phyloP scores from a whole-genome alignment of 2,888 invertebrate species.

The Mellilla xanthometata region DNA sequence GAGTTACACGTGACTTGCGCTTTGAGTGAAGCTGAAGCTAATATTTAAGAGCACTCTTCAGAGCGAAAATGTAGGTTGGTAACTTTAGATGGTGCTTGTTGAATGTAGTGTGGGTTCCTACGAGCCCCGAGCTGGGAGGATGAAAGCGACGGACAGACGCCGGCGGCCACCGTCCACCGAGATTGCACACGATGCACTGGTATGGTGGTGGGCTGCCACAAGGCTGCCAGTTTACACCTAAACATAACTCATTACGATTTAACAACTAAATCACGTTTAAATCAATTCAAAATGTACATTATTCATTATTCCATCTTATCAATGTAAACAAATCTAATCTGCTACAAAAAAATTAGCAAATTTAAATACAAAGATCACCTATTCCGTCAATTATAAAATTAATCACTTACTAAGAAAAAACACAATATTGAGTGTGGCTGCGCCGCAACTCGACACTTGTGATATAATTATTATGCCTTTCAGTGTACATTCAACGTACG shows the following conservation, averaged over 20 bases:
- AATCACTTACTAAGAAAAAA: constrained; percentile 79
- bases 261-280: constrained; percentile 83
- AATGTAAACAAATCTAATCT: constrained; percentile 80
- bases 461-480: constrained; percentile 76
- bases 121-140: no score
- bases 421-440: constrained; percentile 64
- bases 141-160: no score
- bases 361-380: constrained; percentile 80
- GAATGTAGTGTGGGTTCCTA: no score
- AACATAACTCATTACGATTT: constrained; percentile 79
- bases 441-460: constrained; percentile 56
- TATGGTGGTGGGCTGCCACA: constrained; percentile 54
- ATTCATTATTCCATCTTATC: constrained; percentile 74
- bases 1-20: no score
- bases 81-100: no score
- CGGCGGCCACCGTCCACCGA: constrained; percentile 45
- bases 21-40: no score
- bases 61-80: no score
- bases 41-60: no score
- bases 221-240: constrained; percentile 71
- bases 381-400: constrained; percentile 78
- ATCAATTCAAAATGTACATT: constrained; percentile 82
- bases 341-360: constrained; percentile 81
- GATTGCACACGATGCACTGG: constrained; percentile 77
- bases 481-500: constrained; percentile 75